A percentile compares a stretch with the other conserved stretches of the same genome.
These are phyloP conservation scores for Phyllotreta striolata DNA, from an alignment of 2,888 invertebrate species.

Conservation along the genomic window DNA sequence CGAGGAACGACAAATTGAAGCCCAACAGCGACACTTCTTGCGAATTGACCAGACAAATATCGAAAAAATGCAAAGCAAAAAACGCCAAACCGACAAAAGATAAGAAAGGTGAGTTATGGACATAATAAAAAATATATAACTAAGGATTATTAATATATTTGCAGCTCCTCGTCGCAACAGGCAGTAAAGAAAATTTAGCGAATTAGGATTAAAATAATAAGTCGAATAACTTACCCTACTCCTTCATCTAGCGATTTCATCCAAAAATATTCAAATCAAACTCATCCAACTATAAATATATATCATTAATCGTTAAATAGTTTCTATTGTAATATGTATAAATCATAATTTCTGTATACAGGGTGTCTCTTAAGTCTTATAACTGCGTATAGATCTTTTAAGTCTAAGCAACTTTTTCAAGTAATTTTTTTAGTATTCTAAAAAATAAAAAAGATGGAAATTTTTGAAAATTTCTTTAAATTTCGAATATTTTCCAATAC, in stretches of 20 bases:
- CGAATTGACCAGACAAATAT: slow-evolving; percentile 81
- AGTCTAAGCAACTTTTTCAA: too few species aligned
- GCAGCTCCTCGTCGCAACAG: slow-evolving; percentile 60
- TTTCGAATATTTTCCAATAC: too few species aligned
- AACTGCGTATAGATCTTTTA: too few species aligned
- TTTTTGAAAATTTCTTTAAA: too few species aligned
- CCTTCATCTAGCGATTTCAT: slow-evolving; percentile 45
- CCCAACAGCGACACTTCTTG: slow-evolving; percentile 83
- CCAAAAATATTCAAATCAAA: slow-evolving; percentile 28
- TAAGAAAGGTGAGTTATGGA: slow-evolving; percentile 63
- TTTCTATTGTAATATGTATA: slow-evolving; percentile 19
- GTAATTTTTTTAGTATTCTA: too few species aligned
- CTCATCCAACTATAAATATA: slow-evolving; percentile 20
- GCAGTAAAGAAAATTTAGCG: slow-evolving; percentile 53
- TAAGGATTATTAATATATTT: slow-evolving; percentile 45
- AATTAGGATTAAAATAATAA: slow-evolving; percentile 49
- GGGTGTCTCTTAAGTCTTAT: too few species aligned
- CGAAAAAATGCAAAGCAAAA: slow-evolving; percentile 87
- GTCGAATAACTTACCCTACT: slow-evolving; percentile 53
- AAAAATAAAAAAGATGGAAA: too few species aligned
- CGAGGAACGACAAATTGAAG: slow-evolving; percentile 83
- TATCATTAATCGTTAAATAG: slow-evolving; percentile 22
- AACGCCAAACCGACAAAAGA: slow-evolving; percentile 70
- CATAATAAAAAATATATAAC: too few species aligned
- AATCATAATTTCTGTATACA: slow-evolving; percentile 20